These are phyloP conservation scores for Propsilocerus akamusi DNA, from an alignment of 1,140 invertebrate genomes.

Conservation along the genomic window DNA sequence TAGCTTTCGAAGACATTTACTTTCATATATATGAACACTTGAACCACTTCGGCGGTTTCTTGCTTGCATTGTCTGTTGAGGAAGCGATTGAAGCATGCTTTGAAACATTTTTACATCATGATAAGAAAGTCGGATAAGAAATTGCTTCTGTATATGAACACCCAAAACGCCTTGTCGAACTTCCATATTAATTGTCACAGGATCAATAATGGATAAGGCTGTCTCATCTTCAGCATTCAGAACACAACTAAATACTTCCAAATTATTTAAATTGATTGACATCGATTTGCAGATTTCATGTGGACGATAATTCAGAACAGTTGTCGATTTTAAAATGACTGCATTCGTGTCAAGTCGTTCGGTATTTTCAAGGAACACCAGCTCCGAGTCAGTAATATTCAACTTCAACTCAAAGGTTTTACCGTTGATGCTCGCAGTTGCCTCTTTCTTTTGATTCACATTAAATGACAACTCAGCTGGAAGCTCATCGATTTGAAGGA, in stretches of 20 bases:
- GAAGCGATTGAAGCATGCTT: constrained; percentile 71
- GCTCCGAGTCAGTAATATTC: constrained; percentile 88
- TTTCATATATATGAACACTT: neutral
- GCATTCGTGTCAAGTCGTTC: constrained; percentile 77
- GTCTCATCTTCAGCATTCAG: constrained; percentile 84
- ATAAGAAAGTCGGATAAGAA: constrained; percentile 79
- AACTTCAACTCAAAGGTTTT: constrained; percentile 77
- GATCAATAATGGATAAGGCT: constrained; percentile 89
- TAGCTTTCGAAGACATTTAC: constrained; percentile 34
- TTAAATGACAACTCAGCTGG: constrained; percentile 1
- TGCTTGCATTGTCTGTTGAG: constrained; percentile 49
- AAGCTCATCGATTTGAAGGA: constrained; percentile 26
- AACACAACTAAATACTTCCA: constrained; percentile 88
- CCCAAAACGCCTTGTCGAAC: constrained; percentile 32
- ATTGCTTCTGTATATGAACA: constrained; percentile 39
- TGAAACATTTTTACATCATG: constrained; percentile 85
- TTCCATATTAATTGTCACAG: constrained; percentile 63
- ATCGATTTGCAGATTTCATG: constrained; percentile 51
- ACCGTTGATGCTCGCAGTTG: neutral
- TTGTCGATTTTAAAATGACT: constrained; percentile 83
- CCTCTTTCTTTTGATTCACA: neutral
- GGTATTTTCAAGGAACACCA: constrained; percentile 84
- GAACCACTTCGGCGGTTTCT: constrained; percentile 18
- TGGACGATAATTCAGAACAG: constrained; percentile 64
- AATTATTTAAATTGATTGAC: constrained; percentile 72